Base-by-base conservation (phyloP, 2,888 invertebrate species). In the Sphaeridia pumilis region DNA sequence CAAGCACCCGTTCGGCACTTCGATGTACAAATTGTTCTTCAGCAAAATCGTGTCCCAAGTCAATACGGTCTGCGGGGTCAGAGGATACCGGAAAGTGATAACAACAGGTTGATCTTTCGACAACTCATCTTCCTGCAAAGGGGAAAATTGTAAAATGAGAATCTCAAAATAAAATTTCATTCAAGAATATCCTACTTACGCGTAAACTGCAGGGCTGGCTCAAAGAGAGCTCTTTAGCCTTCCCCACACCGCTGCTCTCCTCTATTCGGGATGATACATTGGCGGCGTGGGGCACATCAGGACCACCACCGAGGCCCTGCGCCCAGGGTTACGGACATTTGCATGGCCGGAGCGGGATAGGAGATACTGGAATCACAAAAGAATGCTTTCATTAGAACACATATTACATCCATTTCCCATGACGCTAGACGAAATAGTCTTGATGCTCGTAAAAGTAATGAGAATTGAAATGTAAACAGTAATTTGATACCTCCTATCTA, bases 241-340 rank as follows among this genome's bases (percentile, higher is more conserved):
- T 77, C 79, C 79, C 79, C 79, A 79, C 78, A 75, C 78, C 79
- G 78, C 75, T 78, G 78, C 79, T 78, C 78, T 78, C 79, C 78
- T 78, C 75, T 76, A 74, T 75, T 72, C 69, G 67, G 69, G 70
- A 70, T 64, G 67, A 67, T 67, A 78, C 78, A 70, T 78, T 75
- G 78, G 80, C 80, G 79, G 82, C 82, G 79, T 82, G 87, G 86
- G 92, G 90, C 82, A 82, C 93, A 93, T 94, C 94, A 95, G 93
- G 93, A 94, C 87, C 92, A 93, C 88, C 87, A 93, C 93, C 87
- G 93, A 92, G 93, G 93, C 92, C 92, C 92, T 80, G 88, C 85
- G 75, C 90, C 92, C 85, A 93, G 87, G 84, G 89, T 76, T 74
- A 79, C 77, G 73, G 74, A 75, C 47, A 55, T 34, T 43, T 56